These are phyloP conservation scores for Coranthus polyacanthus DNA, from an alignment of 2,797 vertebrate genomes.

Conservation along the genomic window DNA sequence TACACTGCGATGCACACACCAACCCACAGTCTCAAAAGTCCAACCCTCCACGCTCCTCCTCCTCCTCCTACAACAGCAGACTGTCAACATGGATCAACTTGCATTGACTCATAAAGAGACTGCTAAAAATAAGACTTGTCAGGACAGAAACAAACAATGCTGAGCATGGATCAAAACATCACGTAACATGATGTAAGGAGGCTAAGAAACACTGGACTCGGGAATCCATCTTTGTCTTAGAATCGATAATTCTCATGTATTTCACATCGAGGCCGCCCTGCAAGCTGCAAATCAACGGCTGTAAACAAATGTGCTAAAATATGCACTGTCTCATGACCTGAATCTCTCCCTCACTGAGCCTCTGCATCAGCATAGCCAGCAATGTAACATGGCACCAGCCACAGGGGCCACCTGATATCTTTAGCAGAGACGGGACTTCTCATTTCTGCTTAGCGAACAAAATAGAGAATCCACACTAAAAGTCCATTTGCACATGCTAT, in stretches of 20 bases:
- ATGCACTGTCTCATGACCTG: conserved; percentile 29
- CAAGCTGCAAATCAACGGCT: neutral
- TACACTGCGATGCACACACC: neutral
- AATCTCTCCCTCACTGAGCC: conserved; percentile 27
- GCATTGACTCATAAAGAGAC: conserved; percentile 59
- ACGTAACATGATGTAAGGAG: neutral
- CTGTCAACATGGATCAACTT: conserved; percentile 66
- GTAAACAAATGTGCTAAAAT: conserved; percentile 35
- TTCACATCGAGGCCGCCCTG: neutral
- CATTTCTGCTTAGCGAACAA: conserved; percentile 27
- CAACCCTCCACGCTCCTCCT: conserved; percentile 13
- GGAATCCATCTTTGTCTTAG: neutral
- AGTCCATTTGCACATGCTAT: neutral
- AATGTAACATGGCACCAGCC: conserved; percentile 37
- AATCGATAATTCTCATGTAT: neutral
- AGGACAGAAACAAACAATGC: conserved; percentile 38
- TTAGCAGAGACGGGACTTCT: conserved; percentile 25
- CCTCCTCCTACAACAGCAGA: conserved; percentile 10
- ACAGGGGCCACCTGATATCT: conserved; percentile 39
- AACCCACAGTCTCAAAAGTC: conserved; percentile 26
- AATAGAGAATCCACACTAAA: conserved; percentile 18
- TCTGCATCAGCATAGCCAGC: conserved; percentile 19
- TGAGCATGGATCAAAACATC: conserved; percentile 14
- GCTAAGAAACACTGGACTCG: neutral
- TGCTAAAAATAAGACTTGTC: conserved; percentile 64